These are phyloP conservation scores for Sminthopsis crassicaudata DNA, from an alignment of 2,113 vertebrate species.

Conservation along the genomic window DNA sequence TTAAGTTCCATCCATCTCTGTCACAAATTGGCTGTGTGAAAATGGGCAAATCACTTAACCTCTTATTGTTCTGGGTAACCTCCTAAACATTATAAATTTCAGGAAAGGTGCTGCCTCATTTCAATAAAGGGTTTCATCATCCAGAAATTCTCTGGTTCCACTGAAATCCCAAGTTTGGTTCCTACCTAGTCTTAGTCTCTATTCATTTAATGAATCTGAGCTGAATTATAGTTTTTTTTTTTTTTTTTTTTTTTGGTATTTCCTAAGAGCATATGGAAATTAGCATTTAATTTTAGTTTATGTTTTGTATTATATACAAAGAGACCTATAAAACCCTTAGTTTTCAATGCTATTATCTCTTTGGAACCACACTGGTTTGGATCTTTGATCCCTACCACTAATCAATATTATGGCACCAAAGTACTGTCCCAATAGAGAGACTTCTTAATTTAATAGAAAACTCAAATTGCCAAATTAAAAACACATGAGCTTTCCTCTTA, in stretches of 20 bases:
- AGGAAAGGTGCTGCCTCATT: background rate
- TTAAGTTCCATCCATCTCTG: background rate
- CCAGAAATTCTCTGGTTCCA: background rate
- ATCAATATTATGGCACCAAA: background rate
- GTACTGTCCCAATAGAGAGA: background rate
- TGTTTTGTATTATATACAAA: too few species aligned
- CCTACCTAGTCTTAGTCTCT: slow-evolving; percentile 19
- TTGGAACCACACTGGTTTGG: background rate
- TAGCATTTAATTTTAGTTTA: slow-evolving; percentile 2
- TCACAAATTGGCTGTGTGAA: background rate
- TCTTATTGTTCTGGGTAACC: background rate
- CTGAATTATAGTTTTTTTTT: background rate
- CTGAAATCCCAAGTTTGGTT: background rate
- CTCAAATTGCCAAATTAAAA: slow-evolving; percentile 31
- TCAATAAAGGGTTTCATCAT: background rate
- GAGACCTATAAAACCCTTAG: background rate
- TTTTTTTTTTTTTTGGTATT: slow-evolving; percentile 22
- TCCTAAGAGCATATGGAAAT: background rate
- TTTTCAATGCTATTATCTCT: background rate
- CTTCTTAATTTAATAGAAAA: slow-evolving; percentile 34
- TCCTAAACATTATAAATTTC: background rate
- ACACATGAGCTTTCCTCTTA: background rate
- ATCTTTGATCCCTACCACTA: background rate
- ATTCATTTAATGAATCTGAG: slow-evolving; percentile 1
- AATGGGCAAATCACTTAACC: background rate